These are phyloP conservation scores for Poecilia picta DNA, from an alignment of 2,797 vertebrate species.

Conservation along the genomic window DNA sequence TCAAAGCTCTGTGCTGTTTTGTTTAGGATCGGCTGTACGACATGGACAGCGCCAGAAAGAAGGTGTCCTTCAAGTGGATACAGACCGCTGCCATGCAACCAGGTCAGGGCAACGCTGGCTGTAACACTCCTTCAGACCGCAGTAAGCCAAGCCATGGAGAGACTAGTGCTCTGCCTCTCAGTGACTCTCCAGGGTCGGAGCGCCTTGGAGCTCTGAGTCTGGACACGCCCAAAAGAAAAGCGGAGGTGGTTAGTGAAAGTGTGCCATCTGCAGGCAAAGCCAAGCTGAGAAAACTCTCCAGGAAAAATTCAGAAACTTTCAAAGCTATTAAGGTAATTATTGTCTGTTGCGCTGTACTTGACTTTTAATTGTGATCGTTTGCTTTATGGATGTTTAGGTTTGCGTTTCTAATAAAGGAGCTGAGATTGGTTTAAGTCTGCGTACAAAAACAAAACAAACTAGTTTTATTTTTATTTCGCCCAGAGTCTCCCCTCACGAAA, in stretches of 20 bases:
- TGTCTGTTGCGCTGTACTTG: neutral
- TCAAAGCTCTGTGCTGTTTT: neutral
- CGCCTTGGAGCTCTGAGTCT: conserved; percentile 59
- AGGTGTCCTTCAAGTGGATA: conserved; percentile 55
- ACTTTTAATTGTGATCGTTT: neutral
- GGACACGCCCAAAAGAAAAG: conserved; percentile 70
- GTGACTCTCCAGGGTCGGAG: conserved; percentile 57
- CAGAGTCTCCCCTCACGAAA: conserved; percentile 22
- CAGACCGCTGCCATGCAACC: conserved; percentile 12
- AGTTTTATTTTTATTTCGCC: conserved; percentile 3
- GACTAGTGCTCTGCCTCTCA: conserved; percentile 7
- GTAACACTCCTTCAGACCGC: conserved; percentile 24
- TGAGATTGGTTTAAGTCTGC: neutral
- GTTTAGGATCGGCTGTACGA: conserved; percentile 33
- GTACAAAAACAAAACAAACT: neutral
- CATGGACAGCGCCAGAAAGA: conserved; percentile 62
- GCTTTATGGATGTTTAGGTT: neutral
- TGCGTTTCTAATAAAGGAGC: neutral
- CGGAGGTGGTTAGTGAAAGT: conserved; percentile 13
- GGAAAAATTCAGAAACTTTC: conserved; percentile 15
- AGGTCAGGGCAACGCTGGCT: conserved; percentile 20
- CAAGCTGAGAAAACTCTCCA: conserved; percentile 57
- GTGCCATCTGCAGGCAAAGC: conserved; percentile 25
- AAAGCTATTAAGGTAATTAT: conserved; percentile 48
- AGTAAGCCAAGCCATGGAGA: conserved; percentile 23